Conservation (phyloP, 2,888 invertebrate species). For the Amorpha juglandis region DNA sequence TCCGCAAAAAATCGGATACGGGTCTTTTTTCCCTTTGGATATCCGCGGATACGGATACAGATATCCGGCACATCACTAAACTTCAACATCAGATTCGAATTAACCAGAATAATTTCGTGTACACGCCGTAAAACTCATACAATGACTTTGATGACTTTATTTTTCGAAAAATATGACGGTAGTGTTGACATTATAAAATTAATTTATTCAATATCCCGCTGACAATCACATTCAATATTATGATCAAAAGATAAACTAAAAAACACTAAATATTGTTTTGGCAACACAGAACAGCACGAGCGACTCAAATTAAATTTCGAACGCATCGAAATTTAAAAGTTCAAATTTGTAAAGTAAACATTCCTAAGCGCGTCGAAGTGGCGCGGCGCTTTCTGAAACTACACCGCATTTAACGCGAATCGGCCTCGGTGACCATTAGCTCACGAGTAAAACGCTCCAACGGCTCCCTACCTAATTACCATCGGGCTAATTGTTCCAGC, state of each 20-base stretch:
- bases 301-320: slow-evolving; percentile 15
- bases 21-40: no score
- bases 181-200: neutral
- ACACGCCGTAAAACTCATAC: neutral
- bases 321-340: slow-evolving; percentile 21
- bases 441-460: slow-evolving; percentile 58
- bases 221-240: neutral
- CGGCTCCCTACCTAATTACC: slow-evolving; percentile 69
- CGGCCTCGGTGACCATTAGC: slow-evolving; percentile 60
- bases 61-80: no score
- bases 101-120: neutral
- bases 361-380: slow-evolving; percentile 33
- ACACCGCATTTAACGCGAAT: slow-evolving; percentile 62
- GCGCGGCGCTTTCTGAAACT: slow-evolving; percentile 44
- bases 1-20: no score
- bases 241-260: neutral
- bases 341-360: slow-evolving; percentile 40
- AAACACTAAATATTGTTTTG: slow-evolving; percentile 13
- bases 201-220: neutral
- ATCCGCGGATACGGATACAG: no score
- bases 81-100: no score
- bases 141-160: neutral
- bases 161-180: neutral
- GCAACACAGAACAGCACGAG: slow-evolving; percentile 23
- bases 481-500: slow-evolving; percentile 65